Evolutionary conservation across 2,797 vertebrate genomes (phyloP), one percentile per base, ranked within the genome.

Genomic region (Alosa sapidissima): DNA sequence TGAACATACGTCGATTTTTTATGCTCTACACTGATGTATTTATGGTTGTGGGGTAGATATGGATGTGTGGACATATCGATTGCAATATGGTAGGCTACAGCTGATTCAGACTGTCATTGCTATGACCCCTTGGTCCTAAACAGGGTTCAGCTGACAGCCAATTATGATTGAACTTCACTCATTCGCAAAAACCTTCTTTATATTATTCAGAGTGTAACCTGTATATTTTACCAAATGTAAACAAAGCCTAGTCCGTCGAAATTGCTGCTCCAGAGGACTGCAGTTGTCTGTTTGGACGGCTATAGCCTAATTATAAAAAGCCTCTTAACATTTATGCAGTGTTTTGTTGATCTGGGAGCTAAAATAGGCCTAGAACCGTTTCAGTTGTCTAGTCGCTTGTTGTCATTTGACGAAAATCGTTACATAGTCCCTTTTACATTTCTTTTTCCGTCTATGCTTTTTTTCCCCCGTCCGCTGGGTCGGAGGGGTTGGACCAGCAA

Each of bases 81-180:
- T 83, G 36, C 33, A 16, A 45, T 78, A 45, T 84, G 83, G 62
- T 89, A 86, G 88, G 52, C 52, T 87, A 88, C 89, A 87, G 88
- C 82, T 91, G 91, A 94, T 91, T 91, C 91, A 88, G 91, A 84
- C 93, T 95, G 95, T 95, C 94, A 95, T 95, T 95, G 94, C 95
- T 91, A 62, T 96, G 94, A 96, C 94, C 96, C 95, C 90, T 93
- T 82, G 78, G 8, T 47, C 41, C 36, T 78, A 6, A 9, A 41
- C 68, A 75, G 14, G 72, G 36, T 47, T 75, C 68, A 75, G 14
- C 33, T 78, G 14, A 78, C 19, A 14, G 72, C 16, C 16, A 21
- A 72, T 36, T 41, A 28, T 16, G 72, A 45, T 9, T 47, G 72
- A 45, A 47, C 72, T 45, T 41, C 13, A 19, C 13, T 75, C 45